Evolutionary conservation across 2,797 vertebrate genomes (phyloP).

Genomic region (Typhlichthys eigenmanni): DNA sequence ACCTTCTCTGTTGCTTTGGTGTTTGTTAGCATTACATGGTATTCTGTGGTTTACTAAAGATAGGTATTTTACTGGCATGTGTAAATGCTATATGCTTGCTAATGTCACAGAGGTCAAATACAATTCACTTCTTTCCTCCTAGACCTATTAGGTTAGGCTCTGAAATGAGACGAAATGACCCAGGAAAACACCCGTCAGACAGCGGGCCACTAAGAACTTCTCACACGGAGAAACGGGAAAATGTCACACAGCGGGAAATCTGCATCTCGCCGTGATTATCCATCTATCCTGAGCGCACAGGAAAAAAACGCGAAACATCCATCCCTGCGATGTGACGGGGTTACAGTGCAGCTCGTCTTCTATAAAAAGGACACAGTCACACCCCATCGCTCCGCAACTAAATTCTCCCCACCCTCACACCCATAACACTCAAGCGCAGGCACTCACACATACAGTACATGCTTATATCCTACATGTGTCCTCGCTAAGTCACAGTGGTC

Average conservation of each 20-base stretch:
- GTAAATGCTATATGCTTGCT: too few species aligned
- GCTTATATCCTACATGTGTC: background rate
- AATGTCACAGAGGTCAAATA: too few species aligned
- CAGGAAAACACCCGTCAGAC: too few species aligned
- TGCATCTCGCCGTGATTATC: constrained; percentile 54
- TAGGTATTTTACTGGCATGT: too few species aligned
- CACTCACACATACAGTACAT: background rate
- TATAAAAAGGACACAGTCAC: constrained; percentile 22
- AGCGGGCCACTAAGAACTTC: too few species aligned
- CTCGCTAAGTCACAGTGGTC: background rate
- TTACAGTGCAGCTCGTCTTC: constrained; percentile 13
- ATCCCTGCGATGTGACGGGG: constrained; percentile 50
- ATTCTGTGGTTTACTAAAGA: too few species aligned
- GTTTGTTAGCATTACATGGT: too few species aligned
- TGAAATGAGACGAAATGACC: too few species aligned
- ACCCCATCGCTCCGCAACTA: background rate
- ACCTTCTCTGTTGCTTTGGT: too few species aligned
- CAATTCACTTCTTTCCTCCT: too few species aligned
- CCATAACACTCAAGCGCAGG: constrained; percentile 6
- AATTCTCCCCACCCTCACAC: constrained; percentile 1
- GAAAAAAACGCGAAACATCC: constrained; percentile 32
- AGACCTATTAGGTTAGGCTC: too few species aligned
- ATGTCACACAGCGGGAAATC: constrained; percentile 42
- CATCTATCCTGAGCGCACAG: constrained; percentile 32
- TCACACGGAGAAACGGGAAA: constrained; percentile 8